Conservation (phyloP, 64 coral and sea anemone genomes). For the Exaiptasia diaphana region DNA sequence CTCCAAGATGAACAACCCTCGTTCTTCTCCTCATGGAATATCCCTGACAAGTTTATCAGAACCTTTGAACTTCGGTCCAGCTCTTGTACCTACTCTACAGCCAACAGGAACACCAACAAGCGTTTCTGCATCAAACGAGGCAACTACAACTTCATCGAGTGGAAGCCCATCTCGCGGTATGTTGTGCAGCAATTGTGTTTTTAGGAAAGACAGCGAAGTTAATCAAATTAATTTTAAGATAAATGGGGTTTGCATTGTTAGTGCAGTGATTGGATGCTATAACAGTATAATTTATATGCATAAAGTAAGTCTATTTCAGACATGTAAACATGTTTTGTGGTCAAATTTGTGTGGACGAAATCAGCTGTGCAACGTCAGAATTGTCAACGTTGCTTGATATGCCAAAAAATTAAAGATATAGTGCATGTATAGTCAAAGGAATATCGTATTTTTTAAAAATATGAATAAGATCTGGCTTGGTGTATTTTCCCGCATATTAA, state of each 20-base stretch:
- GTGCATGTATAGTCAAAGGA: too few species aligned
- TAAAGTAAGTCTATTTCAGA: background rate
- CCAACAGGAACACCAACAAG: background rate
- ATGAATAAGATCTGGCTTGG: too few species aligned
- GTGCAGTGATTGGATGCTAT: background rate
- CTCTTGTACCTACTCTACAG: constrained; percentile 38
- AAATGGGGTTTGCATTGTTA: background rate
- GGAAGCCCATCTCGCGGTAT: background rate
- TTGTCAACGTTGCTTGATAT: too few species aligned
- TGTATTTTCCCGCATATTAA: too few species aligned
- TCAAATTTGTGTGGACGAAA: too few species aligned
- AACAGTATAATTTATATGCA: background rate
- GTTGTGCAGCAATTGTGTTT: background rate
- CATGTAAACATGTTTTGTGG: too few species aligned
- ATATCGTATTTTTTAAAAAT: too few species aligned
- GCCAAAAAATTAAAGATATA: too few species aligned
- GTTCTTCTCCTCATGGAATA: constrained; percentile 39
- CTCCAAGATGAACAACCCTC: constrained; percentile 10
- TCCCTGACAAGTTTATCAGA: constrained; percentile 27
- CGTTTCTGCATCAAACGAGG: background rate
- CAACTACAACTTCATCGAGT: background rate
- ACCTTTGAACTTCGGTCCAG: constrained; percentile 56
- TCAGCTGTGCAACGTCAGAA: too few species aligned
- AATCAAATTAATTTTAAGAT: background rate
- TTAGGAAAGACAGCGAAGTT: background rate